Evolutionary conservation across 2,888 invertebrate genomes (phyloP).

Genomic region (Rotaria magnacalcarata): DNA sequence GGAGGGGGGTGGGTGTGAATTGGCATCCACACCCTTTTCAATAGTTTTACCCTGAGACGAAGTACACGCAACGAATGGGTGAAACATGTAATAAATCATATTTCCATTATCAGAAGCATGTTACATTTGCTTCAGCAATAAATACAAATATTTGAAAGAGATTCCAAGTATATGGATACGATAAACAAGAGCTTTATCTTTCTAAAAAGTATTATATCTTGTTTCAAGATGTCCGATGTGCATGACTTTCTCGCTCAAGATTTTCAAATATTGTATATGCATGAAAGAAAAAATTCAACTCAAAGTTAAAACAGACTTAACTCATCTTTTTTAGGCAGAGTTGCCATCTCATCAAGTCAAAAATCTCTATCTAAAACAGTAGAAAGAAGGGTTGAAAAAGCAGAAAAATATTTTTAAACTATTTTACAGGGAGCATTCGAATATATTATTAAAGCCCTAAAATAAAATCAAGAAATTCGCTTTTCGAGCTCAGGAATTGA

Average conservation of each 20-base stretch:
- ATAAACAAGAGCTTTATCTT: neutral
- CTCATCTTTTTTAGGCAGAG: neutral
- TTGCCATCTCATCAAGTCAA: too few species aligned
- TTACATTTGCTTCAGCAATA: neutral
- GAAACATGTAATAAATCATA: neutral
- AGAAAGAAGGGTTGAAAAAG: too few species aligned
- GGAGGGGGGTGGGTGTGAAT: too few species aligned
- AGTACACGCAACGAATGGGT: neutral
- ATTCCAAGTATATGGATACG: conserved; percentile 6
- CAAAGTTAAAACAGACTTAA: neutral
- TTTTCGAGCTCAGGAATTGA: too few species aligned
- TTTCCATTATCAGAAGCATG: neutral
- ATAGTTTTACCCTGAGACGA: too few species aligned
- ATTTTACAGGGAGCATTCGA: too few species aligned
- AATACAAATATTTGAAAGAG: neutral
- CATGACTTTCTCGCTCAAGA: neutral
- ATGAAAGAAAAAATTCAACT: neutral
- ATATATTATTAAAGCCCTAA: too few species aligned
- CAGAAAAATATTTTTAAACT: too few species aligned
- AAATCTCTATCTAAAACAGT: too few species aligned
- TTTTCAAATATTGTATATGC: neutral
- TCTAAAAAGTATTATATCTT: neutral
- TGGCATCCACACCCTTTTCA: too few species aligned
- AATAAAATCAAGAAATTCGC: too few species aligned
- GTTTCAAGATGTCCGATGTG: too few species aligned